phyloP scores from a whole-genome alignment of 2,888 invertebrate species.

The Pollenia amentaria region DNA sequence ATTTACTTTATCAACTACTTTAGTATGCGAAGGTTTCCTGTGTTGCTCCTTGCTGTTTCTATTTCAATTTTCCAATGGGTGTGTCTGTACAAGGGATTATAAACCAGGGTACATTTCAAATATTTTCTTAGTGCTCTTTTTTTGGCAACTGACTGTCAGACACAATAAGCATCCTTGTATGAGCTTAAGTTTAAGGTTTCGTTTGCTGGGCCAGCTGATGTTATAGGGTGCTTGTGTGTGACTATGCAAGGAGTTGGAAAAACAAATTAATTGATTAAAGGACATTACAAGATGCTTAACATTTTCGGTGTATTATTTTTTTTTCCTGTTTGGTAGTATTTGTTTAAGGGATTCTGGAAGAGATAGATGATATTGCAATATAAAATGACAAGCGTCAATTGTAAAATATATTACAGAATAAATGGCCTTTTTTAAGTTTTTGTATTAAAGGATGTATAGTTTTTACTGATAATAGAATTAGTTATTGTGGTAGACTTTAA shows the following conservation, averaged over 20 bases:
- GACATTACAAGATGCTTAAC: conserved; percentile 76
- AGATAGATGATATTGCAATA: conserved; percentile 73
- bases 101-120: conserved; percentile 54
- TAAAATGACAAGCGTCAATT: conserved; percentile 75
- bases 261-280: conserved; percentile 78
- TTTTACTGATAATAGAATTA: conserved; percentile 18
- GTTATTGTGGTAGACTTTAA: conserved; percentile 8
- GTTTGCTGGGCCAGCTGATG: conserved; percentile 46
- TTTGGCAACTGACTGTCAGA: conserved; percentile 77
- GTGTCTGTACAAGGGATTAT: conserved; percentile 72
- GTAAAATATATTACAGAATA: conserved; percentile 72
- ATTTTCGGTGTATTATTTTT: conserved; percentile 45
- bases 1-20: conserved; percentile 67
- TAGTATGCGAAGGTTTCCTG: conserved; percentile 58
- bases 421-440: conserved; percentile 4
- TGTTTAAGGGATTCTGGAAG: conserved; percentile 14
- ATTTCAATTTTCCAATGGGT: conserved; percentile 44
- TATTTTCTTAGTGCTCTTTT: conserved; percentile 3
- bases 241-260: conserved; percentile 67
- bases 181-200: conserved; percentile 70
- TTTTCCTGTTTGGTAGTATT: neutral
- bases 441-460: neutral
- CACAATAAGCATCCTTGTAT: conserved; percentile 74
- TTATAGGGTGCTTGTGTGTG: conserved; percentile 33
- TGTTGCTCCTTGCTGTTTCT: conserved; percentile 16